Conservation (phyloP, 2,113 vertebrate genomes). For the Gambusia holbrooki region DNA sequence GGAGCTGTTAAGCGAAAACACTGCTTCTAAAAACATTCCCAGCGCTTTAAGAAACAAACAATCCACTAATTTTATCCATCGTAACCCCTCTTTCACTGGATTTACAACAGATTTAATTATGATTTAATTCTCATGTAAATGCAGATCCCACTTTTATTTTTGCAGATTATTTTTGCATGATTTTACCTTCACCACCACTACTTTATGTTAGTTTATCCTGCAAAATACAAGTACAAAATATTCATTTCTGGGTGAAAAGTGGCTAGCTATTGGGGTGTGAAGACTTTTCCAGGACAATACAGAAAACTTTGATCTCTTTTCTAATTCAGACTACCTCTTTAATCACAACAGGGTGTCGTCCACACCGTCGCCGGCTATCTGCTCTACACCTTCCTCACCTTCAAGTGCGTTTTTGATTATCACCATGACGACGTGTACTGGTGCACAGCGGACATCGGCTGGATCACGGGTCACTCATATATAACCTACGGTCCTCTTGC, state of each 20-base stretch:
- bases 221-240: too few relatives aligned
- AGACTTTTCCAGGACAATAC: not conserved
- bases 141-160: too few relatives aligned
- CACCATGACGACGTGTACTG: constrained; percentile 81
- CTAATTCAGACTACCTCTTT: not conserved
- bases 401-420: constrained; percentile 82
- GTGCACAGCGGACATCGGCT: constrained; percentile 85
- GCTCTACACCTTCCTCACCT: constrained; percentile 82
- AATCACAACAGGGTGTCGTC: constrained; percentile 78
- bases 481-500: constrained; percentile 82
- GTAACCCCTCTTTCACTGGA: too few relatives aligned
- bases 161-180: not conserved
- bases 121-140: too few relatives aligned
- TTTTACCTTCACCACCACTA: not conserved
- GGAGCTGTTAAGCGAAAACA: too few relatives aligned
- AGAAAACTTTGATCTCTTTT: not conserved
- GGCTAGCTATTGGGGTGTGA: not conserved
- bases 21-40: too few relatives aligned
- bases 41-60: too few relatives aligned
- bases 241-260: too few relatives aligned
- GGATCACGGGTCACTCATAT: constrained; percentile 86
- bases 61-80: too few relatives aligned
- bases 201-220: too few relatives aligned
- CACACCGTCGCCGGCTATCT: constrained; percentile 83
- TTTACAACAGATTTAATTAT: too few relatives aligned